These are phyloP conservation scores for Osedax fenrisi DNA, from an alignment of 2,888 invertebrate species.

Conservation along the genomic window DNA sequence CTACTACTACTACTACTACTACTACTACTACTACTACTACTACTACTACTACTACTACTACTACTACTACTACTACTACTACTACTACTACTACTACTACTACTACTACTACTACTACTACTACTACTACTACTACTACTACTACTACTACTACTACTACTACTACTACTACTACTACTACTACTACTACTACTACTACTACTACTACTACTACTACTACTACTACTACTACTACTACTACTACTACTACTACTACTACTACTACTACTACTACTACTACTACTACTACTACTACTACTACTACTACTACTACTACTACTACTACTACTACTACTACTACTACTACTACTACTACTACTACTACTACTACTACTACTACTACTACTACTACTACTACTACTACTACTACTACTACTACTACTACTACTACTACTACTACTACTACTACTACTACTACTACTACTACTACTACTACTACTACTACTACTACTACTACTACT, in stretches of 20 bases:
- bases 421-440: conserved; percentile 33
- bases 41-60: conserved; percentile 32
- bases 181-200: conserved; percentile 33
- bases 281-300: not conserved
- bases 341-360: not conserved
- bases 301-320: not conserved
- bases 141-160: conserved; percentile 31
- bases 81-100: conserved; percentile 29
- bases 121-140: conserved; percentile 20
- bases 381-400: conserved; percentile 29
- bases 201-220: not conserved
- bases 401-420: conserved; percentile 29
- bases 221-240: not conserved
- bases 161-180: conserved; percentile 32
- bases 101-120: conserved; percentile 26
- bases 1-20: conserved; percentile 32
- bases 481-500: conserved; percentile 31
- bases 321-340: not conserved
- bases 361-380: conserved; percentile 27
- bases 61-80: conserved; percentile 33
- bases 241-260: not conserved
- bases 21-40: conserved; percentile 31
- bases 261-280: not conserved
- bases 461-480: conserved; percentile 34
- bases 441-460: conserved; percentile 32